These are phyloP conservation scores for Etheostoma cragini DNA, from an alignment of 2,113 vertebrate genomes.

Conservation along the genomic window DNA sequence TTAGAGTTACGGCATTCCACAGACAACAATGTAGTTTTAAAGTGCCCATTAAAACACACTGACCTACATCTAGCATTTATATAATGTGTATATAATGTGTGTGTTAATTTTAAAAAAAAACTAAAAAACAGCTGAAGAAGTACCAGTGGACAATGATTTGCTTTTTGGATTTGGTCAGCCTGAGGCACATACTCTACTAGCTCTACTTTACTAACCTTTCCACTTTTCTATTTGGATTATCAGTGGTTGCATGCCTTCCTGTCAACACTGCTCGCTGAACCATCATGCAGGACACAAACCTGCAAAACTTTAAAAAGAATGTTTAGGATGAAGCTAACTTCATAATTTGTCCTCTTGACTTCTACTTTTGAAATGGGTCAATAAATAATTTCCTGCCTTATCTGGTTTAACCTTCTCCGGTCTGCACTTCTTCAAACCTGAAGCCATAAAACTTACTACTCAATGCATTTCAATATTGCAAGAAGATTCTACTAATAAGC, in stretches of 20 bases:
- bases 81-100: not conserved
- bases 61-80: constrained; percentile 2
- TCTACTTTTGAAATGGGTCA: not conserved
- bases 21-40: not conserved
- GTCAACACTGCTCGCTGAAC: not conserved
- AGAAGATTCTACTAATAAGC: not conserved
- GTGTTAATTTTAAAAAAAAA: constrained; percentile 1
- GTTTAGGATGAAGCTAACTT: constrained; percentile 4
- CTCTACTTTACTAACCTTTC: not conserved
- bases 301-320: not conserved
- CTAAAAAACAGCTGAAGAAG: constrained; percentile 16
- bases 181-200: not conserved
- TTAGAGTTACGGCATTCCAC: constrained; percentile 26
- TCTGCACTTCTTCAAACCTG: not conserved
- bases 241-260: not conserved
- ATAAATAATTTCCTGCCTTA: not conserved
- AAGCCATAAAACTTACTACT: not conserved
- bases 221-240: not conserved
- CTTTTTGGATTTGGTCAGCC: not conserved
- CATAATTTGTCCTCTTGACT: not conserved
- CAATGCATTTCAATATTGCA: not conserved
- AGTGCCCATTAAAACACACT: not conserved
- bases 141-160: not conserved
- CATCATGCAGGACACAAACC: not conserved
- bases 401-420: not conserved